Conservation (phyloP, 2,797 vertebrate species). For the Dromococcyx pavoninus region DNA sequence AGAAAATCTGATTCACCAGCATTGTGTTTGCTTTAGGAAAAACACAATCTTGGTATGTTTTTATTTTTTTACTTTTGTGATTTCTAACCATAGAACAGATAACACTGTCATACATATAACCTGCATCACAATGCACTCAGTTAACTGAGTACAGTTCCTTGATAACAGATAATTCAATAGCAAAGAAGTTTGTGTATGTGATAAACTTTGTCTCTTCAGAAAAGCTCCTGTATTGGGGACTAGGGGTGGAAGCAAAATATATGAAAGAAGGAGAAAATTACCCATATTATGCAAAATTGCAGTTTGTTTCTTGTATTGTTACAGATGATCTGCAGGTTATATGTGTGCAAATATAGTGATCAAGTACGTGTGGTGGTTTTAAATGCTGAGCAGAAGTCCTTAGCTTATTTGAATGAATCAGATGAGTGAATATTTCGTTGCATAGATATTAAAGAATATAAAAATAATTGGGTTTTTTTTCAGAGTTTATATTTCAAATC, state of each 20-base stretch:
- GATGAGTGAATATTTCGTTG: neutral
- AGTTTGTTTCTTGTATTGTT: neutral
- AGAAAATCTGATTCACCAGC: neutral
- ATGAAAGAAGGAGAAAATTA: neutral
- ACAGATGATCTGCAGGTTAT: neutral
- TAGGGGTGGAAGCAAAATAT: neutral
- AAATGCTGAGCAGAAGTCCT: neutral
- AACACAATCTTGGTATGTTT: neutral
- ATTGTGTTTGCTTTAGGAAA: constrained; percentile 16
- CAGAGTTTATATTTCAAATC: neutral
- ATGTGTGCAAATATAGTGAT: neutral
- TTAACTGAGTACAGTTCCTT: neutral
- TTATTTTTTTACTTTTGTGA: neutral
- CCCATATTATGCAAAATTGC: neutral
- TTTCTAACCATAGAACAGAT: neutral
- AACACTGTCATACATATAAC: neutral
- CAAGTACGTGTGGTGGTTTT: neutral
- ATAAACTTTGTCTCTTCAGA: neutral
- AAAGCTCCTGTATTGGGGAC: neutral
- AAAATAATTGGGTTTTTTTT: neutral
- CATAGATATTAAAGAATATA: neutral
- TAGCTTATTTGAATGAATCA: neutral
- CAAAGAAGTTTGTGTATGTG: neutral
- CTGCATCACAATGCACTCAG: neutral
- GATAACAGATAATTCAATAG: neutral